These are phyloP conservation scores for Macropodus opercularis DNA, from an alignment of 2,797 vertebrate genomes.

Conservation along the genomic window DNA sequence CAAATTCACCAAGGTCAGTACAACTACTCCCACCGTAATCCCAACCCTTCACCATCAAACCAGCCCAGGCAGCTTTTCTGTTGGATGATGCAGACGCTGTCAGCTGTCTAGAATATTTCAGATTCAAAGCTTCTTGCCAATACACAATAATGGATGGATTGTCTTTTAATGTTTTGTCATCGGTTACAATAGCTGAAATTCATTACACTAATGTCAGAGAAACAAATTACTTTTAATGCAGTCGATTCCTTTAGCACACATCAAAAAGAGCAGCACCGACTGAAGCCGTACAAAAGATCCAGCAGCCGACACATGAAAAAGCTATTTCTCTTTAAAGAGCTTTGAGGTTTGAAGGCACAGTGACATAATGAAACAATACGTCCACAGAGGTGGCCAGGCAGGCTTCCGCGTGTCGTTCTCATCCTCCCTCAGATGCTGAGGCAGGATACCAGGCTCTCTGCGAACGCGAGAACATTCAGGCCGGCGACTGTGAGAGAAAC, in stretches of 20 bases:
- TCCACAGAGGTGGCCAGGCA: slow-evolving; percentile 36
- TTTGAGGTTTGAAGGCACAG: slow-evolving; percentile 36
- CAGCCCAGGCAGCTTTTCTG: too few relatives aligned
- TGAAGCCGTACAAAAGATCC: background rate
- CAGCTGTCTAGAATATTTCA: background rate
- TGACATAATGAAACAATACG: slow-evolving; percentile 55
- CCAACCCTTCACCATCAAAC: background rate
- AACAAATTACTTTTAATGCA: background rate
- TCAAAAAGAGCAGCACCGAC: too few relatives aligned
- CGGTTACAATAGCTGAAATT: background rate
- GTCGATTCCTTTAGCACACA: background rate
- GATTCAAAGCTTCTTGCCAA: background rate
- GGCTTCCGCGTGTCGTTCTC: slow-evolving; percentile 31
- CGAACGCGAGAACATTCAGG: slow-evolving; percentile 34
- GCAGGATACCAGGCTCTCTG: slow-evolving; percentile 41
- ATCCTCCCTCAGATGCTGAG: slow-evolving; percentile 27
- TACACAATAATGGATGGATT: background rate
- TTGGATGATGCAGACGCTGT: too few relatives aligned
- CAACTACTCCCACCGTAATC: slow-evolving; percentile 3
- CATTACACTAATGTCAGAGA: too few relatives aligned
- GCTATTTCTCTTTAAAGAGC: background rate
- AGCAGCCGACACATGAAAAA: background rate
- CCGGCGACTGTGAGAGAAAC: slow-evolving; percentile 22
- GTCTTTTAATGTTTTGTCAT: too few relatives aligned
- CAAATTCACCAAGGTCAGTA: slow-evolving; percentile 14